Evolutionary conservation across 2,113 vertebrate species (phyloP).

Genomic region (Dasyornis broadbenti): DNA sequence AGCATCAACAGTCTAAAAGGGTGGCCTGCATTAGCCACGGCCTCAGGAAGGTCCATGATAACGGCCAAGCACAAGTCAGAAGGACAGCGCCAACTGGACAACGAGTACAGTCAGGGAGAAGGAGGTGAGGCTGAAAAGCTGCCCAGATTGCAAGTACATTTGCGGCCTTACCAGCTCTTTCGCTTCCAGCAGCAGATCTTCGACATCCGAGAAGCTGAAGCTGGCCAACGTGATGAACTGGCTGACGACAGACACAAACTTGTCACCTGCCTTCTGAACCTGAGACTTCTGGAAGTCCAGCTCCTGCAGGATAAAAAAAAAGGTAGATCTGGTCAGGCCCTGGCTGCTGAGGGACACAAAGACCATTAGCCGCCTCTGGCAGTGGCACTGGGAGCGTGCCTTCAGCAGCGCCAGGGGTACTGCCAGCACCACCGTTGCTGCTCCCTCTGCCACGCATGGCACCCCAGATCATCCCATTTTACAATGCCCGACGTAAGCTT

Average conservation of each 20-base stretch:
- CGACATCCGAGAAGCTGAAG: slow-evolving; percentile 97
- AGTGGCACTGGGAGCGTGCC: fast-evolving
- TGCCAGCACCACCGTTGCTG: neutral
- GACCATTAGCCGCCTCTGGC: fast-evolving
- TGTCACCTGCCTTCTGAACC: slow-evolving; percentile 84
- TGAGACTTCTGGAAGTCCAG: slow-evolving; percentile 91
- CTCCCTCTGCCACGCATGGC: neutral
- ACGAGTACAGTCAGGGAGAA: neutral
- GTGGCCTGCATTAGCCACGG: neutral
- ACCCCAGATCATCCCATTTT: neutral
- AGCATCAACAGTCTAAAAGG: neutral
- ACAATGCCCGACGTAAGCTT: neutral
- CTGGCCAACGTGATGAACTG: slow-evolving; percentile 97
- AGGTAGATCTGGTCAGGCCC: neutral
- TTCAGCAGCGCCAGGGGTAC: neutral
- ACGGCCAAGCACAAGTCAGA: neutral
- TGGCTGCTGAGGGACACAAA: neutral
- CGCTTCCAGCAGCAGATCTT: slow-evolving; percentile 91
- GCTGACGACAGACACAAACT: slow-evolving; percentile 96
- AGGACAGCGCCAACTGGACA: neutral
- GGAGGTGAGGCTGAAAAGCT: neutral
- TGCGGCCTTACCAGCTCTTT: slow-evolving; percentile 88
- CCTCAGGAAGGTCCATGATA: neutral
- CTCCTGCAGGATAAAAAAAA: slow-evolving; percentile 74
- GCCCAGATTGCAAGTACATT: neutral